Percentiles rank a stretch among this genome's conserved stretches.
These are phyloP conservation scores for Microctonus aethiopoides DNA, from an alignment of 2,888 invertebrate genomes.

Conservation along the genomic window DNA sequence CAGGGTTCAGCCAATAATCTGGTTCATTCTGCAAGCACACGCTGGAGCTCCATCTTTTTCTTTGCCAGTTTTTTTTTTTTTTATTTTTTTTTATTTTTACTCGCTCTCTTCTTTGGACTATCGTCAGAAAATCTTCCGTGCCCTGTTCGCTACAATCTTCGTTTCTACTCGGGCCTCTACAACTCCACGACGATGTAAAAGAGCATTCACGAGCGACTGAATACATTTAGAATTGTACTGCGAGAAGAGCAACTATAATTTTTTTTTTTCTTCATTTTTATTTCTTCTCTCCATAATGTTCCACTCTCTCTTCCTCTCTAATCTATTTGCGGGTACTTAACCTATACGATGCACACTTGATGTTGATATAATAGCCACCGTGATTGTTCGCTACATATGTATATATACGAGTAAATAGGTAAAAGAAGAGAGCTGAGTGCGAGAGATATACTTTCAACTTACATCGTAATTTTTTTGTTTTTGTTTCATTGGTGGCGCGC, in stretches of 20 bases:
- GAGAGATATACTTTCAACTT: not conserved
- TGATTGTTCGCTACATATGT: constrained; percentile 14
- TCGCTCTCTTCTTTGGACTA: constrained; percentile 13
- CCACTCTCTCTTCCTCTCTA: constrained; percentile 22
- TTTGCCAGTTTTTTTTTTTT: no score
- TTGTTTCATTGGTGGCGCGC: not conserved
- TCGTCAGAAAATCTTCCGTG: constrained; percentile 43
- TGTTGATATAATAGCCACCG: constrained; percentile 31
- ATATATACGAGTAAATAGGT: no score
- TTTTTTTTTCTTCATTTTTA: constrained; percentile 27
- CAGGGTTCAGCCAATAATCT: constrained; percentile 63
- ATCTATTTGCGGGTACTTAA: constrained; percentile 19
- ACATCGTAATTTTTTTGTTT: not conserved
- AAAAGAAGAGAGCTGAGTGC: not conserved
- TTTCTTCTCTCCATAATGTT: not conserved
- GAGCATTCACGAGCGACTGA: not conserved
- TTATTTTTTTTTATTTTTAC: constrained; percentile 12
- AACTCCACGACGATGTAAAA: constrained; percentile 19
- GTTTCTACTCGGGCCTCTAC: constrained; percentile 6
- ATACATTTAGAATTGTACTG: constrained; percentile 42
- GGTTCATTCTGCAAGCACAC: constrained; percentile 53
- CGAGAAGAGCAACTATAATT: constrained; percentile 40
- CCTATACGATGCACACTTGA: constrained; percentile 13
- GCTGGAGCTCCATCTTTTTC: constrained; percentile 1
- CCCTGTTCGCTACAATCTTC: constrained; percentile 27